Evolutionary conservation across 2,888 invertebrate species (phyloP).

Genomic region (Thera obeliscata): DNA sequence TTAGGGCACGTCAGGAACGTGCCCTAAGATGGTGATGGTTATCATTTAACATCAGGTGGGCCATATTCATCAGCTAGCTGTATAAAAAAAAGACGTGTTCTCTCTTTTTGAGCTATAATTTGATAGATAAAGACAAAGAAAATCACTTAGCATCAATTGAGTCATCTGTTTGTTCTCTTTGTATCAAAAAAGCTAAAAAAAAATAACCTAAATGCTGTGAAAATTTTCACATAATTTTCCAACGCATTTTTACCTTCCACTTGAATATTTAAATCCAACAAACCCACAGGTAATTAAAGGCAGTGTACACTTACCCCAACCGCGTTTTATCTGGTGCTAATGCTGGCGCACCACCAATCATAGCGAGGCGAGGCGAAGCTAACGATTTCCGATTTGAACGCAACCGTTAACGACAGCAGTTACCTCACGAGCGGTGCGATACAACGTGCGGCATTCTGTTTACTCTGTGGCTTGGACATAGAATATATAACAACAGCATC

Average conservation of each 20-base stretch:
- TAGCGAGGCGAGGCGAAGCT: conserved; percentile 63
- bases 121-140: no score
- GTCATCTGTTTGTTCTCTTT: no score
- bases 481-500: conserved; percentile 4
- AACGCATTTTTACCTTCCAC: conserved; percentile 2
- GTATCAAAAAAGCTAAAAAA: no score
- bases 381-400: conserved; percentile 73
- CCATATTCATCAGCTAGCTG: no score
- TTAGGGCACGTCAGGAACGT: no score
- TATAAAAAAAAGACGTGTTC: no score
- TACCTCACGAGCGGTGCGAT: conserved; percentile 60
- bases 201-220: no score
- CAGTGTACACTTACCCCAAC: conserved; percentile 35
- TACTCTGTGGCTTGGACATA: conserved; percentile 5
- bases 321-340: conserved; percentile 50
- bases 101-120: no score
- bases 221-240: background rate
- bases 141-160: no score
- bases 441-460: conserved; percentile 41
- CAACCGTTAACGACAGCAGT: conserved; percentile 63
- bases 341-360: conserved; percentile 67
- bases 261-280: conserved; percentile 13
- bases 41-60: no score
- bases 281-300: background rate
- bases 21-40: no score